Evolutionary conservation across 2,888 invertebrate genomes (phyloP).

Genomic region (Mythimna lalbum): DNA sequence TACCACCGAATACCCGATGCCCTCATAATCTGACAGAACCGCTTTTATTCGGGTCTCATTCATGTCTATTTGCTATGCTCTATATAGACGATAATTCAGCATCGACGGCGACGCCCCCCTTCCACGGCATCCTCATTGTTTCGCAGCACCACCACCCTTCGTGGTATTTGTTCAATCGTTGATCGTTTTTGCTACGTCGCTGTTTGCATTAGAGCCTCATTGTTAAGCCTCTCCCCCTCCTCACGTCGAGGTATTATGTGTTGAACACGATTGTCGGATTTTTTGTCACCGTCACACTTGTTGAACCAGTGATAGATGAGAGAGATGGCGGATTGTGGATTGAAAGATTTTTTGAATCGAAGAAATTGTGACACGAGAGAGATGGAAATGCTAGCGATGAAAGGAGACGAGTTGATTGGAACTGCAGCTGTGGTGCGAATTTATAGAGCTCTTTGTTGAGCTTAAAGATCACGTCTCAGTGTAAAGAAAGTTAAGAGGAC

Average conservation of each 20-base stretch:
- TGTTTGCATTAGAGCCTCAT: slow-evolving; percentile 77
- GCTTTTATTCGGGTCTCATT: slow-evolving; percentile 53
- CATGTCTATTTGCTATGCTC: slow-evolving; percentile 58
- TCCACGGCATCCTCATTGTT: slow-evolving; percentile 61
- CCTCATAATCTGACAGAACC: slow-evolving; percentile 51
- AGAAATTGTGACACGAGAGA: slow-evolving; percentile 59
- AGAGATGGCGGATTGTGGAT: slow-evolving; percentile 53
- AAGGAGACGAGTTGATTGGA: slow-evolving; percentile 59
- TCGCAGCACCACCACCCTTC: slow-evolving; percentile 54
- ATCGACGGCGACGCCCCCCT: slow-evolving; percentile 47
- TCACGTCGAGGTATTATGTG: slow-evolving; percentile 62
- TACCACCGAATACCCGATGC: slow-evolving; percentile 41
- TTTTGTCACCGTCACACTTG: slow-evolving; percentile 72
- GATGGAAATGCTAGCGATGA: slow-evolving; percentile 53
- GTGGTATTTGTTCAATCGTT: slow-evolving; percentile 76
- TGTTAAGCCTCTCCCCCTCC: slow-evolving; percentile 62
- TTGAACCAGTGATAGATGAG: slow-evolving; percentile 58
- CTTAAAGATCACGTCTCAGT: slow-evolving; percentile 24
- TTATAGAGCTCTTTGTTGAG: slow-evolving; percentile 39
- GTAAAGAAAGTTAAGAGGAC: neutral
- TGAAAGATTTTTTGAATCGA: slow-evolving; percentile 62
- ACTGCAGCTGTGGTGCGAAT: slow-evolving; percentile 46
- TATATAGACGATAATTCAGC: slow-evolving; percentile 64
- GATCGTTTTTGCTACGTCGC: slow-evolving; percentile 76
- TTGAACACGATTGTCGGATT: slow-evolving; percentile 67